A percentile compares a stretch with the other conserved stretches of the same genome.
phyloP scores from a whole-genome alignment of 2,113 vertebrate species.

The Pseudorectes ferrugineus region DNA sequence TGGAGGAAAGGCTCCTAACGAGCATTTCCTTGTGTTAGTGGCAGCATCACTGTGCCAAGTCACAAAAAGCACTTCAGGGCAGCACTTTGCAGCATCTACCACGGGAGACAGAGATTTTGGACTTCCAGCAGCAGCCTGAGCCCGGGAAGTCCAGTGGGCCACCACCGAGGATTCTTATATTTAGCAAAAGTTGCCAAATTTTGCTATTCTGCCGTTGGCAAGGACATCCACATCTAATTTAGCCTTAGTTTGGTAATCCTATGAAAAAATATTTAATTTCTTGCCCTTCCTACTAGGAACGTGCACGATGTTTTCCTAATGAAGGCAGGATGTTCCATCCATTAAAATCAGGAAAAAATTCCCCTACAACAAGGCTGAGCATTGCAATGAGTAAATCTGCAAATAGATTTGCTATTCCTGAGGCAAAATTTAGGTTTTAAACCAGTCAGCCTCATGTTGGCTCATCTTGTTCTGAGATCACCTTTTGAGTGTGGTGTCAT shows the following conservation, averaged over 20 bases:
- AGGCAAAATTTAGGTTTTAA: neutral
- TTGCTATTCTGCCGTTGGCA: neutral
- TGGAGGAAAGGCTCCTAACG: neutral
- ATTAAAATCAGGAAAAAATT: neutral
- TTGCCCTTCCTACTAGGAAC: neutral
- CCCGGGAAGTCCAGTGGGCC: accelerated
- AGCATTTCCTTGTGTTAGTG: neutral
- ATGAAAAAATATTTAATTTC: neutral
- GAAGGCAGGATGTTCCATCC: neutral
- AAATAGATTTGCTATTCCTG: neutral
- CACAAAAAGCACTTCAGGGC: neutral
- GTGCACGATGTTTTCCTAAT: neutral
- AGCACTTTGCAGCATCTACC: neutral
- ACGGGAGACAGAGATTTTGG: accelerated
- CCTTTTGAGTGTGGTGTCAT: neutral
- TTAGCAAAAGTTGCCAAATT: neutral
- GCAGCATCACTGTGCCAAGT: neutral
- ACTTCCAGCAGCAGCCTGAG: neutral
- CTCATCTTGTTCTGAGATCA: neutral
- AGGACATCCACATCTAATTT: neutral
- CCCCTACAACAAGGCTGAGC: neutral
- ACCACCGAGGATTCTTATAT: neutral
- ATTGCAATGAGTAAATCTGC: neutral
- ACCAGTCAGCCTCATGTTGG: neutral
- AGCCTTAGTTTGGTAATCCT: neutral